phyloP scores from a whole-genome alignment of 2,113 vertebrate genomes.

The Sula dactylatra region DNA sequence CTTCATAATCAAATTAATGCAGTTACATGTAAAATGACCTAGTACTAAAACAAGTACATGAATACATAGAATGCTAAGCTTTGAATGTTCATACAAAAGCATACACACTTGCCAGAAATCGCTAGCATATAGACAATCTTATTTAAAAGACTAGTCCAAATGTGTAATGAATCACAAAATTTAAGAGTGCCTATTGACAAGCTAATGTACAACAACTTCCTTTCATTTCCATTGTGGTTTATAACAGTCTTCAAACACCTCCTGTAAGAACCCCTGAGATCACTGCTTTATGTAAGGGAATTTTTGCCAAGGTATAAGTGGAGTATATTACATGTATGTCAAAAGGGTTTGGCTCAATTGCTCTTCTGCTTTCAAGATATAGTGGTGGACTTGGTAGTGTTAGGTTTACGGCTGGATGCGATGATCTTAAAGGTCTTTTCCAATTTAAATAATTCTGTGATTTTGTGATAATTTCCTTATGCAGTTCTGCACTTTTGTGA shows the following conservation, averaged over 20 bases:
- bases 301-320: not conserved
- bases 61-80: not conserved
- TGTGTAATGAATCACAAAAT: not conserved
- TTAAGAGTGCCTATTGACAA: not conserved
- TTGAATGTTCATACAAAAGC: not conserved
- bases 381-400: not conserved
- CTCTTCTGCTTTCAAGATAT: not conserved
- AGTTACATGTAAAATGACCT: not conserved
- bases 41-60: not conserved
- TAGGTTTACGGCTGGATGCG: too few relatives aligned
- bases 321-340: not conserved
- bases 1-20: not conserved
- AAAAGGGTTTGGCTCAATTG: not conserved
- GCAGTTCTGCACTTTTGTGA: not conserved
- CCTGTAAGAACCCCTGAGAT: not conserved
- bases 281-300: not conserved
- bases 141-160: not conserved
- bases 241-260: not conserved
- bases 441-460: not conserved
- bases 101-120: not conserved
- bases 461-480: not conserved
- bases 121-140: not conserved
- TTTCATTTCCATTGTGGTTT: not conserved
- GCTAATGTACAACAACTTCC: not conserved
- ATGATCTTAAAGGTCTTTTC: not conserved